Base-by-base conservation (phyloP, 2,797 vertebrate genomes). In the Distichodus sexfasciatus region DNA sequence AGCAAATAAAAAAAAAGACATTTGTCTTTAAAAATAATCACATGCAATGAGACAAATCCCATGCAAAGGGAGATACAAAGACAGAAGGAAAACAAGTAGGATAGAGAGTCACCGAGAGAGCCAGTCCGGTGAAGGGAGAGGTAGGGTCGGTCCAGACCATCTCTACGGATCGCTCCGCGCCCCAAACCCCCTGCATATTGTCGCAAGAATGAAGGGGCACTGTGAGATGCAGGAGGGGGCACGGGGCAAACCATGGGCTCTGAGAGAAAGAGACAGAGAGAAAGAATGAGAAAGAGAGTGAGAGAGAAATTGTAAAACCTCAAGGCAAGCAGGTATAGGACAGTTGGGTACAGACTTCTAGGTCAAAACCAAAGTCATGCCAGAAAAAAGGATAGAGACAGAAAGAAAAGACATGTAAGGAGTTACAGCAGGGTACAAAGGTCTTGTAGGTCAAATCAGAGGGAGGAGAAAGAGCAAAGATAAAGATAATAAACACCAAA, bases 171-270 rank as follows among this genome's bases (percentile, higher is more conserved):
- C 70, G 85, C 85, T 12, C 87, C 89, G 73, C 89, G 90, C 78
- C 90, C 87, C 79, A 91, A 85, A 81, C 90, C 88, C 82, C 91
- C 82, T 26, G 90, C 89, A 60, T 92, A 91, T 78, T 92, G 91
- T 76, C 89, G 90, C 85, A 92, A 86, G 87, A 92, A 91, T 74
- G 91, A 91, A 76, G 90, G 91, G 76, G 90, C 89, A 21, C 91
- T 92, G 85, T 91, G 90, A 66, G 91, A 91, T 79, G 90, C 88
- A 7, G 89, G 88, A 80, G 89, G 91, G 81, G 89, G 89, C 65
- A 76, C 69, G 55, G 86, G 69, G 61, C 87, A 83, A 88, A 86
- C 87, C 87, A 88, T 80, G 65, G 88, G 84, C 83, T 90, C 91
- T 92, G 88, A 83, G 78, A 77, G 43, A 58, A 36, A 69, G 62